These are phyloP conservation scores for Meles meles DNA, from an alignment of 2,113 vertebrate species.

Conservation along the genomic window DNA sequence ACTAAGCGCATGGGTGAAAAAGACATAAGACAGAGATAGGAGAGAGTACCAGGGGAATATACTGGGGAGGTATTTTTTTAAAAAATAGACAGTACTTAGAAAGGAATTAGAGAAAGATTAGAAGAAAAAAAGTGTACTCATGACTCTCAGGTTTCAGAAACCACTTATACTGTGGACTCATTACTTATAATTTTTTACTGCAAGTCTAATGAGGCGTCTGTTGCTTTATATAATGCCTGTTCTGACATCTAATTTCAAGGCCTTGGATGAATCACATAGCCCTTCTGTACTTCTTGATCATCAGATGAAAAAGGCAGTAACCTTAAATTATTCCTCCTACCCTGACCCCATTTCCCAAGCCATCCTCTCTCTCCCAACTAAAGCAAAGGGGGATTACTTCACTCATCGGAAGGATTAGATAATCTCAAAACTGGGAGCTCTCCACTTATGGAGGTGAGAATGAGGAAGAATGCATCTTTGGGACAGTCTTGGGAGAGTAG, in stretches of 20 bases:
- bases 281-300: not conserved
- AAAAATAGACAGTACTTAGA: not conserved
- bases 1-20: not conserved
- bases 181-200: not conserved
- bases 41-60: not conserved
- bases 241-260: not conserved
- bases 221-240: not conserved
- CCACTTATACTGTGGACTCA: not conserved
- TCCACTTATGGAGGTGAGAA: not conserved
- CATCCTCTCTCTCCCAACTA: not conserved
- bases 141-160: not conserved
- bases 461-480: not conserved
- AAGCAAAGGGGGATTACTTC: not conserved
- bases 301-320: not conserved
- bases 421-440: not conserved
- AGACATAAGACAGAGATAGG: not conserved
- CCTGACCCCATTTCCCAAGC: not conserved
- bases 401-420: not conserved
- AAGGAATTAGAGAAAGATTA: not conserved
- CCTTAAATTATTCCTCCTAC: not conserved
- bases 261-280: not conserved
- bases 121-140: not conserved
- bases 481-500: not conserved
- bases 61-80: not conserved
- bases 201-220: not conserved